Evolutionary conservation across 2,888 invertebrate species (phyloP), one percentile per base, ranked within the genome.

Genomic region (Anaspis maculata): DNA sequence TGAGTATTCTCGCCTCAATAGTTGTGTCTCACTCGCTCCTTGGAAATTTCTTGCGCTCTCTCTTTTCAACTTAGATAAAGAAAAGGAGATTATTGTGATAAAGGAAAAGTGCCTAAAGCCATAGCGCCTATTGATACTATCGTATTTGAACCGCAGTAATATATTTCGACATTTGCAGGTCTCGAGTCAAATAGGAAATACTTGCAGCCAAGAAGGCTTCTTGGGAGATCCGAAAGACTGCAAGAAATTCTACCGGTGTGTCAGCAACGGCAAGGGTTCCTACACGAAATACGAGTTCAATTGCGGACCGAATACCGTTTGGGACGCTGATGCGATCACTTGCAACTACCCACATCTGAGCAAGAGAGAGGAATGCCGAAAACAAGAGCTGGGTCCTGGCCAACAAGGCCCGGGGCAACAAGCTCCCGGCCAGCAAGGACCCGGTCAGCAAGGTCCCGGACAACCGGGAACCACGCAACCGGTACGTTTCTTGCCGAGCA

Each of bases 241-340:
- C 37, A 52, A 46, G 30, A 61, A 56, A 44, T 62, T 61, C 39
- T 60, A 59, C 32, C 49, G 59, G 41, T 61, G 55, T 25, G 56
- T 53, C 13, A 45, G 47, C 36, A 46, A 46, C 38, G 49, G 47
- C 32, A 39, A 30, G n/a, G 74, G 72, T 39, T 68, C 68, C 2
- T 81, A 68, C 48, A 76, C 66, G 24, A 77, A 72, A 62, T 80
- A 72, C 54, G 69, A 77, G 51, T 82, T 81, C 54, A 71, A 74
- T 25, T 83, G 83, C 51, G 72, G 74, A 9, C 72, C 73, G 39
- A 81, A 81, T 15, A 83, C 83, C 1, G 79, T 83, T 44, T 83
- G 79, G 70, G 83, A 83, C 62, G 75, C 77, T 14, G 69, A 71
- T 27, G 56, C 79, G 29, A 72, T 71, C 42, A 75, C 76, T 2